Conservation (phyloP, 2,888 invertebrate genomes). For the Polia nebulosa region DNA sequence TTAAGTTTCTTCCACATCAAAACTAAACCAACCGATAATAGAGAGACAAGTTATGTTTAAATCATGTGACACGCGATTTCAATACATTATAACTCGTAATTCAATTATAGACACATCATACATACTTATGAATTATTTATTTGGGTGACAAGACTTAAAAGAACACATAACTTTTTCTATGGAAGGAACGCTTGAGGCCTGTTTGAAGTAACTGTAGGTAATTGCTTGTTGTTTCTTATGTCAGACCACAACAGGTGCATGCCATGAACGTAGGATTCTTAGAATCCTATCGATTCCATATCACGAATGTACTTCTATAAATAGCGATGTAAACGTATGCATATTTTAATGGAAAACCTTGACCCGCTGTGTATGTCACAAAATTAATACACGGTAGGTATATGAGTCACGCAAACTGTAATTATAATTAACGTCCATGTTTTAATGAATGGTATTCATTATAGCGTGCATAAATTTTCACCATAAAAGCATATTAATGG, state of each 20-base stretch:
- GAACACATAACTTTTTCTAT: slow-evolving; percentile 35
- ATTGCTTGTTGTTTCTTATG: slow-evolving; percentile 30
- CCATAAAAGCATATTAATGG: slow-evolving; percentile 47
- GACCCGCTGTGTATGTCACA: slow-evolving; percentile 67
- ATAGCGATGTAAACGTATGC: slow-evolving; percentile 31
- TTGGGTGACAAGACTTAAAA: slow-evolving; percentile 28
- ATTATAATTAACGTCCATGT: slow-evolving; percentile 69
- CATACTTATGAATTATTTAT: slow-evolving; percentile 51
- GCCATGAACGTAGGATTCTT: slow-evolving; percentile 3
- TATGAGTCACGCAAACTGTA: slow-evolving; percentile 70
- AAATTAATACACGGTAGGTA: slow-evolving; percentile 57
- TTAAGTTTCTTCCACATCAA: slow-evolving; percentile 28
- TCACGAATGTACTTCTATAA: slow-evolving; percentile 5
- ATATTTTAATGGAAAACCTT: slow-evolving; percentile 59
- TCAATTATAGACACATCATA: slow-evolving; percentile 42
- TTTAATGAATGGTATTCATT: slow-evolving; percentile 62
- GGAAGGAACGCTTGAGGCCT: slow-evolving; percentile 8
- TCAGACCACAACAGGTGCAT: slow-evolving; percentile 14
- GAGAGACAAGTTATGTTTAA: slow-evolving; percentile 32
- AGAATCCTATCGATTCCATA: slow-evolving; percentile 14
- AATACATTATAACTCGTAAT: slow-evolving; percentile 31
- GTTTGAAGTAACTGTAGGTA: slow-evolving; percentile 39
- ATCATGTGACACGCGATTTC: slow-evolving; percentile 28
- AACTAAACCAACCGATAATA: slow-evolving; percentile 20
- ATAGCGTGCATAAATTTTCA: slow-evolving; percentile 48